These are phyloP conservation scores for Macrotus californicus DNA, from an alignment of 2,113 vertebrate genomes.

Conservation along the genomic window DNA sequence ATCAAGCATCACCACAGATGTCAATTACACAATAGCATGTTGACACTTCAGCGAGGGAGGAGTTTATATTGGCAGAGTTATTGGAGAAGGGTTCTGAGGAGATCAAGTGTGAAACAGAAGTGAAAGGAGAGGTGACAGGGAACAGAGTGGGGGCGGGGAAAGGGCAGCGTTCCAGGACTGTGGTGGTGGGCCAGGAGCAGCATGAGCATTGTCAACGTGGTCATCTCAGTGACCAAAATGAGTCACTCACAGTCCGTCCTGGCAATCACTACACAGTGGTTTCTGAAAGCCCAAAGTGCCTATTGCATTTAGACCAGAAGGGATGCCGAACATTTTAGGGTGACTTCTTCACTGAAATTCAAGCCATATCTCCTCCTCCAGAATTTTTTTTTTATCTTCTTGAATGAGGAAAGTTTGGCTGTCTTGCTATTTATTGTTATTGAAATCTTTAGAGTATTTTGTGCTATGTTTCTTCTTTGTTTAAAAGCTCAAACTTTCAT, in stretches of 20 bases:
- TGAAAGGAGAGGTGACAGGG: not conserved
- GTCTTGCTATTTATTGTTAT: not conserved
- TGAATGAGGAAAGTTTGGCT: not conserved
- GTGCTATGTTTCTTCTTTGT: not conserved
- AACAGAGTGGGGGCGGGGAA: not conserved
- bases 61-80: not conserved
- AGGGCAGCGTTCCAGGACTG: not conserved
- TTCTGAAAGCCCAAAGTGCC: not conserved
- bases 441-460: not conserved
- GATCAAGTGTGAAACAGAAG: not conserved
- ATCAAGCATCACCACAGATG: not conserved
- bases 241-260: not conserved
- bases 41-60: not conserved
- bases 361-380: not conserved
- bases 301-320: not conserved
- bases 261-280: not conserved
- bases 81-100: not conserved
- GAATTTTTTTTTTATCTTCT: not conserved
- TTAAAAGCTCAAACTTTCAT: constrained; percentile 2
- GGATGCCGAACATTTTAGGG: not conserved
- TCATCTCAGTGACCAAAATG: not conserved
- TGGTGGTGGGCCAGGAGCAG: not conserved
- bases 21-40: not conserved
- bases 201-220: not conserved
- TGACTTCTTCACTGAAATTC: constrained; percentile 10